These are phyloP conservation scores for Coendou prehensilis DNA, from an alignment of 2,797 vertebrate species.

Conservation along the genomic window DNA sequence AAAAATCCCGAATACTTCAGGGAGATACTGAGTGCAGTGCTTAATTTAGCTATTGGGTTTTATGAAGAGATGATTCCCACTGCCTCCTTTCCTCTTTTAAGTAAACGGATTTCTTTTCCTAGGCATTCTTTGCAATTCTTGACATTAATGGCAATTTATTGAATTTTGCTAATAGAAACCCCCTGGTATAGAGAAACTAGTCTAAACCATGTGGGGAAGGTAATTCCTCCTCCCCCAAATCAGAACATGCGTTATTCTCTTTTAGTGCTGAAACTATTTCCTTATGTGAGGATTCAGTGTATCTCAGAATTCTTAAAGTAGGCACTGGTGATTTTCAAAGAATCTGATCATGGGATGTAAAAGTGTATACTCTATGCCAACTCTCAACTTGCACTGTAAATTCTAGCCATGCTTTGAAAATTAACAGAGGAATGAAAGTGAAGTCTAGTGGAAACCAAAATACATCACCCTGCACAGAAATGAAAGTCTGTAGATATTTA, in stretches of 20 bases:
- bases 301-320: conserved; percentile 56
- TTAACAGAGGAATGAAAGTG: conserved; percentile 34
- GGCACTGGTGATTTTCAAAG: conserved; percentile 64
- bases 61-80: conserved; percentile 42
- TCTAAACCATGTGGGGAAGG: conserved; percentile 65
- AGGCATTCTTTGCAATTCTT: conserved; percentile 16
- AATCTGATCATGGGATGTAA: conserved; percentile 12
- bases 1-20: conserved; percentile 6
- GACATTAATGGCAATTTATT: conserved; percentile 60
- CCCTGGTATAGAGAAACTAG: conserved; percentile 45
- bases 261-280: conserved; percentile 89
- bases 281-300: conserved; percentile 66
- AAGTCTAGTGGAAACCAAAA: conserved; percentile 52
- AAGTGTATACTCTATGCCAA: conserved; percentile 8
- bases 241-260: conserved; percentile 86
- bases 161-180: conserved; percentile 70
- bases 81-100: neutral
- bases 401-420: conserved; percentile 63
- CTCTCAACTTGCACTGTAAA: conserved; percentile 66
- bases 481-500: conserved; percentile 59
- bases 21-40: conserved; percentile 43
- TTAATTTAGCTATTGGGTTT: conserved; percentile 65
- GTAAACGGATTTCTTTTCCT: conserved; percentile 1
- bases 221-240: neutral
- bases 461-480: conserved; percentile 23